Percentiles rank a stretch among this genome's conserved stretches.
Evolutionary conservation across 2,888 invertebrate genomes (phyloP).

Genomic region (Emmelina monodactyla): DNA sequence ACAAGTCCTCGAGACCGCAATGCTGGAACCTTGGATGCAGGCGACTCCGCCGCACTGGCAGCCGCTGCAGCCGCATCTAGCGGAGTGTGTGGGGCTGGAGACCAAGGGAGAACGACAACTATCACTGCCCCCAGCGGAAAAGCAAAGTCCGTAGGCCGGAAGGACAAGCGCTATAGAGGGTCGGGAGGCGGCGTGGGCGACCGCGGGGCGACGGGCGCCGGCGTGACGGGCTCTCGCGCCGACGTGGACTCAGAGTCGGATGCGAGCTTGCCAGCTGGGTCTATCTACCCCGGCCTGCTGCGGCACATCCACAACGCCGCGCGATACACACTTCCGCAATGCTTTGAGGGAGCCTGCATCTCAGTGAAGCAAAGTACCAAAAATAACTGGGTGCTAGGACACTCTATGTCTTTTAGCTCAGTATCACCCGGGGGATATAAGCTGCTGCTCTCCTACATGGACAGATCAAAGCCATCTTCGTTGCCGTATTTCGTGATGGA

Average conservation of each 20-base stretch:
- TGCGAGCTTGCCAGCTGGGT: conserved; percentile 33
- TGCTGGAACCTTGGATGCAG: background rate
- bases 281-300: conserved; percentile 42
- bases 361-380: conserved; percentile 40
- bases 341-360: conserved; percentile 51
- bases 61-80: background rate
- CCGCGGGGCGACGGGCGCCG: conserved; percentile 54
- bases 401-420: conserved; percentile 50
- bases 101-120: background rate
- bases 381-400: conserved; percentile 47
- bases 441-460: conserved; percentile 40
- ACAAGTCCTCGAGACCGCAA: background rate
- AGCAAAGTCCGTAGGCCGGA: too few species aligned
- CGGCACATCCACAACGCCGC: conserved; percentile 53
- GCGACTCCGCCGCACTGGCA: background rate
- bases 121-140: too few species aligned
- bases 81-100: background rate
- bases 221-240: conserved; percentile 48
- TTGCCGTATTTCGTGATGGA: conserved; percentile 56
- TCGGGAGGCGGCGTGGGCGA: conserved; percentile 21
- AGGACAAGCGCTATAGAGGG: background rate
- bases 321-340: conserved; percentile 48
- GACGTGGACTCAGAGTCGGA: conserved; percentile 24
- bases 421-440: conserved; percentile 58
- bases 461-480: conserved; percentile 31